phyloP scores from a whole-genome alignment of 2,888 invertebrate genomes.

The Noctua fimbriata region DNA sequence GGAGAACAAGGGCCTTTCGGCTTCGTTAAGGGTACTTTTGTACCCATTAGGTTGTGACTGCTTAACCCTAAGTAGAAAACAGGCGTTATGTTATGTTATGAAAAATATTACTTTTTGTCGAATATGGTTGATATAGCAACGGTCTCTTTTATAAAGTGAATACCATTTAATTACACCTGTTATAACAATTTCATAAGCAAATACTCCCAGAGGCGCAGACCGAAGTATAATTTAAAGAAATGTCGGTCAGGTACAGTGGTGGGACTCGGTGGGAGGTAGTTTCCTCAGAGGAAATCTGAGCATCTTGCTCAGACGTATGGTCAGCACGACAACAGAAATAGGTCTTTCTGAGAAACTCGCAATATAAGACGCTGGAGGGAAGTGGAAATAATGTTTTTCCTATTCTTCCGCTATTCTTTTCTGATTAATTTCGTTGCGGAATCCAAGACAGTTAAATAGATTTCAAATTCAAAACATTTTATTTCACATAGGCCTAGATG shows the following conservation, averaged over 20 bases:
- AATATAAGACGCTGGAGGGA: too few species aligned
- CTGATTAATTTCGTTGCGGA: too few species aligned
- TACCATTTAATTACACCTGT: background rate
- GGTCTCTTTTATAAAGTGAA: background rate
- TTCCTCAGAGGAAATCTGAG: background rate
- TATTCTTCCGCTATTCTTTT: too few species aligned
- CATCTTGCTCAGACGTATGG: background rate
- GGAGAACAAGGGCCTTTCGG: too few species aligned
- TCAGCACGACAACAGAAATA: background rate
- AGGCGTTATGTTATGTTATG: background rate
- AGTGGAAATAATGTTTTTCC: too few species aligned
- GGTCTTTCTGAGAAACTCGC: background rate
- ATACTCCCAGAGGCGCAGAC: background rate
- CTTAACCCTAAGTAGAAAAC: background rate
- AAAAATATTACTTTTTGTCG: background rate
- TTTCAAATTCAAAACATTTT: too few species aligned
- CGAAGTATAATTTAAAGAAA: background rate
- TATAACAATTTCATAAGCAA: background rate
- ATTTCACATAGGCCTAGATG: too few species aligned
- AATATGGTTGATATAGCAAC: background rate
- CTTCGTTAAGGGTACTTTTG: too few species aligned
- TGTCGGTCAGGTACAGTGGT: background rate
- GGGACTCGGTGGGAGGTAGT: background rate
- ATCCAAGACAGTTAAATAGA: too few species aligned
- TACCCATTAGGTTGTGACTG: background rate